Evolutionary conservation across 2,888 invertebrate genomes (phyloP), one percentile per base, ranked within the genome.

Genomic region (Caenorhabditis sp.): DNA sequence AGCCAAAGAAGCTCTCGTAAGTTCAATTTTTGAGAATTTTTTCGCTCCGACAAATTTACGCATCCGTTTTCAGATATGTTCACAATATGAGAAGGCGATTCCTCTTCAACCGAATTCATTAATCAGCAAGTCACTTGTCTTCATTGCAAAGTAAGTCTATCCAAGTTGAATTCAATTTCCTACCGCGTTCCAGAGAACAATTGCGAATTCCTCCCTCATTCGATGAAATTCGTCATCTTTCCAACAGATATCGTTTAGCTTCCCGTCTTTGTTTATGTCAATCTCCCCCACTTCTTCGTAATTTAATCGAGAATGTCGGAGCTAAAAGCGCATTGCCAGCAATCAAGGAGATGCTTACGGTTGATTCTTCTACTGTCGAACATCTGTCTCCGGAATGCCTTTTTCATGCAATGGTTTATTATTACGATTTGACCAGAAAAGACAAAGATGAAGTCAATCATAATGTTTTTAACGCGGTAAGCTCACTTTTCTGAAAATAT

Each of bases 321-420:
- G 67, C 72, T 6, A 31, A 68, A 19, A 65, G 59, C n/a, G 57
- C 67, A 6, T 24, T 72, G 12, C 43, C 26, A n/a, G 72, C 72
- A 0, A 54, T 72, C 3, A 43, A 59, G 8, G 72, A 72, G 19
- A 68, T 72, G 72, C 31, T 72, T 6, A 5, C 54, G 0, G 43
- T 37, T 17, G 72, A 72, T 26, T 0, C 64, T 0, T 51, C 65
- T 4, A 54, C 61, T 12, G 67, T 58, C 1, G 23, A 24, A 1
- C 21, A 53, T 12, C 53, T 72, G 1, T 43, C 67, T 0, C 24
- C 72, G 2, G 68, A 72, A 37, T 65, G 72, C 19, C 19, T 68
- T 3, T 72, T 72, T 21, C 68, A 68, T 49, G 58, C 72, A 3
- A 37, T 72, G 1, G 55, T 68, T 58, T 65, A 62, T 23, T 66